These are phyloP conservation scores for Oscarella lobularis DNA, from an alignment of 37 sponge, comb jelly and placozoan species.

Conservation along the genomic window DNA sequence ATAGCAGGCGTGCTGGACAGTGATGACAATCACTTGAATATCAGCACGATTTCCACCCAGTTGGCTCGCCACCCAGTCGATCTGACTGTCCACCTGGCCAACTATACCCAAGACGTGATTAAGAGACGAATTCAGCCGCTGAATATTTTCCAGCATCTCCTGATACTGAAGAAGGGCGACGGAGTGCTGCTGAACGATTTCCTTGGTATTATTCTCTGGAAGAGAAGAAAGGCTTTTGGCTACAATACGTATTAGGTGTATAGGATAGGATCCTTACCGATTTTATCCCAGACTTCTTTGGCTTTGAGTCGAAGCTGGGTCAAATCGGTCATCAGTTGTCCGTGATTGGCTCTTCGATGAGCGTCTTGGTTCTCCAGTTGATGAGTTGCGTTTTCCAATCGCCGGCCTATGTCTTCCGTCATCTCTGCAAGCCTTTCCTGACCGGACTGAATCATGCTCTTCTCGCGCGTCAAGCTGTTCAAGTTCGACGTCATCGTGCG, in stretches of 20 bases:
- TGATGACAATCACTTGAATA: constrained; percentile 9
- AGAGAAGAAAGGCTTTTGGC: background rate
- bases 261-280: too few relatives aligned
- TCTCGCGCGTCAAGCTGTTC: constrained; percentile 24
- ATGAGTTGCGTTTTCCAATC: constrained; percentile 32
- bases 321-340: constrained; percentile 22
- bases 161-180: constrained; percentile 21
- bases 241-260: too few relatives aligned
- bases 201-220: background rate
- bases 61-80: constrained; percentile 33
- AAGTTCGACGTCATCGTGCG: constrained; percentile 24
- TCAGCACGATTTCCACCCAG: constrained; percentile 37
- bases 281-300: constrained; percentile 48
- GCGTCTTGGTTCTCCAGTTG: constrained; percentile 21
- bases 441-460: constrained; percentile 20
- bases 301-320: constrained; percentile 27
- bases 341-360: constrained; percentile 10
- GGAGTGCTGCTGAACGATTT: background rate
- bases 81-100: constrained; percentile 16
- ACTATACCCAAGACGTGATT: constrained; percentile 18
- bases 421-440: constrained; percentile 42
- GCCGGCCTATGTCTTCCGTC: constrained; percentile 24
- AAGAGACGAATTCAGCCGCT: constrained; percentile 31
- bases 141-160: constrained; percentile 31
- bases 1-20: constrained; percentile 23